A percentile compares a stretch with the other conserved stretches of the same genome.
Conservation (phyloP, 1,140 invertebrate genomes). For the Stratiolaelaps scimitus region DNA sequence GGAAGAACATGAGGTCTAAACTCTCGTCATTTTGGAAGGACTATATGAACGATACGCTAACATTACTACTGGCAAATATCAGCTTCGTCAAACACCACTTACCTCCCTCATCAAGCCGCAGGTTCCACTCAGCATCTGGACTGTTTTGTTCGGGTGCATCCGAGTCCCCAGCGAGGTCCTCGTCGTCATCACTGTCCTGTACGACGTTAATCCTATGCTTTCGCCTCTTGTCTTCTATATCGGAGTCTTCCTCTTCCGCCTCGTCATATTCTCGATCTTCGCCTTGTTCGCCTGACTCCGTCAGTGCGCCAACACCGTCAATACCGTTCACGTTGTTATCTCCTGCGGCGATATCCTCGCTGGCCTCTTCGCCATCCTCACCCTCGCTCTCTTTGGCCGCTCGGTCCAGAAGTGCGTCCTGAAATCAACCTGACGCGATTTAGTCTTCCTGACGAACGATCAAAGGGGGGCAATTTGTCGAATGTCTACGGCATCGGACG, state of each 20-base stretch:
- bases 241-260: not conserved
- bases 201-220: not conserved
- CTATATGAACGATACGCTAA: not conserved
- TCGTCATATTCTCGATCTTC: not conserved
- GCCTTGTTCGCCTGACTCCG: not conserved
- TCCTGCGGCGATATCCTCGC: too few species aligned
- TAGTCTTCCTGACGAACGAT: too few species aligned
- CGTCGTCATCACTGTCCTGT: slow-evolving; percentile 20
- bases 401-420: not conserved
- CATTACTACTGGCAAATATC: too few species aligned
- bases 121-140: not conserved
- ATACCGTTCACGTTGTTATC: too few species aligned
- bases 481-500: not conserved
- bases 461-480: not conserved
- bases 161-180: not conserved
- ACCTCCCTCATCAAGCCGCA: not conserved
- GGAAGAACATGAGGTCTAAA: too few species aligned
- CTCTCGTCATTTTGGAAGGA: slow-evolving; percentile 14
- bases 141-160: not conserved
- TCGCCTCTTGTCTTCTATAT: slow-evolving; percentile 6
- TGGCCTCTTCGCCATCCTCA: not conserved
- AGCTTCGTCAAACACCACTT: too few species aligned
- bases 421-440: not conserved
- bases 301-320: too few species aligned
- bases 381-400: slow-evolving; percentile 8